A percentile compares a stretch with the other conserved stretches of the same genome.
Evolutionary conservation across 2,113 vertebrate genomes (phyloP).

Genomic region (Corydoras maculifer): DNA sequence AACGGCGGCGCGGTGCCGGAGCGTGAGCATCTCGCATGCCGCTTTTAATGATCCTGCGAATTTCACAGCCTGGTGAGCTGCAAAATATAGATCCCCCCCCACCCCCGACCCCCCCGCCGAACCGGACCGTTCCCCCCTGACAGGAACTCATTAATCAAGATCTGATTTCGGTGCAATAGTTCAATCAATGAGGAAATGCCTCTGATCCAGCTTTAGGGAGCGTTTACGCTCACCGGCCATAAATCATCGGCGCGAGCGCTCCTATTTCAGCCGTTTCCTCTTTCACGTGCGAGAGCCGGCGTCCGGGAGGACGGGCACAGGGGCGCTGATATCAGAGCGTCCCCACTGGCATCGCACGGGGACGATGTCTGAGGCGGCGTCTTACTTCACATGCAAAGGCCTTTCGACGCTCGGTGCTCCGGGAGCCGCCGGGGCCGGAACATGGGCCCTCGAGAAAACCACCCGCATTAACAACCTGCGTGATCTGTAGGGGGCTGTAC

Average conservation of each 20-base stretch:
- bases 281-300: slow-evolving; percentile 36
- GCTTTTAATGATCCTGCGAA: slow-evolving; percentile 9
- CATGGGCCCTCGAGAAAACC: slow-evolving; percentile 95
- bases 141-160: slow-evolving; percentile 38
- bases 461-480: slow-evolving; percentile 96
- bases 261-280: slow-evolving; percentile 40
- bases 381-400: slow-evolving; percentile 56
- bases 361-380: slow-evolving; percentile 51
- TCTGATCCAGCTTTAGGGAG: slow-evolving; percentile 46
- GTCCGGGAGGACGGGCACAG: slow-evolving; percentile 16
- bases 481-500: slow-evolving; percentile 58
- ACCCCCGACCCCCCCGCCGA: neutral
- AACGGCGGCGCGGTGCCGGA: neutral
- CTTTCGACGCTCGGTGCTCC: slow-evolving; percentile 68
- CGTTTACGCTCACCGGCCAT: slow-evolving; percentile 36
- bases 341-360: slow-evolving; percentile 69
- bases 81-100: slow-evolving; percentile 38
- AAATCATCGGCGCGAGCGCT: slow-evolving; percentile 40
- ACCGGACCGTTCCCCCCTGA: slow-evolving; percentile 30
- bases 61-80: slow-evolving; percentile 30
- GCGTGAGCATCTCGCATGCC: slow-evolving; percentile 4
- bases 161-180: slow-evolving; percentile 46
- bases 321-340: slow-evolving; percentile 67
- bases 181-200: slow-evolving; percentile 44
- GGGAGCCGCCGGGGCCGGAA: slow-evolving; percentile 79